Conservation (phyloP, 2,888 invertebrate species). For the Heliconius aoede region DNA sequence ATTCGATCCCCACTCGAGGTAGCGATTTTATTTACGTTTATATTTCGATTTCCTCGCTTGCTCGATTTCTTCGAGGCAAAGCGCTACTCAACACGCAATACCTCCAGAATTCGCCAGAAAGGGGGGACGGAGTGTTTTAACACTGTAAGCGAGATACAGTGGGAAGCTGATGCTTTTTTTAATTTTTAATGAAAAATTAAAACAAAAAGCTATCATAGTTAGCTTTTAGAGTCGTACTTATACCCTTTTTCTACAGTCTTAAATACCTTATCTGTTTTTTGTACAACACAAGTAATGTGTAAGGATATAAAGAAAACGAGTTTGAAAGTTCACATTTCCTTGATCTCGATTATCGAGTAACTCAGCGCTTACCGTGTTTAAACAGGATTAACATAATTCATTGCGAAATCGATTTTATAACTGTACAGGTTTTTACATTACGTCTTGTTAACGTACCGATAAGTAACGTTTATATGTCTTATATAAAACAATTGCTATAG, state of each 20-base stretch:
- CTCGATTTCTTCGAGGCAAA: too few relatives aligned
- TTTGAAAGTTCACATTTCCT: slow-evolving; percentile 45
- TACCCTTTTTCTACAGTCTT: not conserved
- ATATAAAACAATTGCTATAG: not conserved
- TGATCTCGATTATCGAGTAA: slow-evolving; percentile 40
- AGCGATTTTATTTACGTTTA: too few relatives aligned
- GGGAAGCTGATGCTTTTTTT: too few relatives aligned
- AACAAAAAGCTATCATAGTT: too few relatives aligned
- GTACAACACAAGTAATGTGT: slow-evolving; percentile 30
- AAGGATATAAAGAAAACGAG: slow-evolving; percentile 42
- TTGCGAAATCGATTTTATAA: slow-evolving; percentile 22
- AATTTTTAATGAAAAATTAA: too few relatives aligned
- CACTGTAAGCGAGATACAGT: too few relatives aligned
- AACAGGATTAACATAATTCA: slow-evolving; percentile 21
- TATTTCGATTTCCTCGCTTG: too few relatives aligned
- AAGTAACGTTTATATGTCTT: not conserved
- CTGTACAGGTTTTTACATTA: slow-evolving; percentile 2
- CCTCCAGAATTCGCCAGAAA: too few relatives aligned
- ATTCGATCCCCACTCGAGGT: too few relatives aligned
- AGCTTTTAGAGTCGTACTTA: not conserved
- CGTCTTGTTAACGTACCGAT: not conserved
- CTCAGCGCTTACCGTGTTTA: slow-evolving; percentile 26
- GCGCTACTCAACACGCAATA: too few relatives aligned
- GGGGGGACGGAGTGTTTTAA: too few relatives aligned
- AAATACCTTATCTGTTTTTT: not conserved